Conservation (phyloP, 2,888 invertebrate genomes). For the Rhingia campestris region DNA sequence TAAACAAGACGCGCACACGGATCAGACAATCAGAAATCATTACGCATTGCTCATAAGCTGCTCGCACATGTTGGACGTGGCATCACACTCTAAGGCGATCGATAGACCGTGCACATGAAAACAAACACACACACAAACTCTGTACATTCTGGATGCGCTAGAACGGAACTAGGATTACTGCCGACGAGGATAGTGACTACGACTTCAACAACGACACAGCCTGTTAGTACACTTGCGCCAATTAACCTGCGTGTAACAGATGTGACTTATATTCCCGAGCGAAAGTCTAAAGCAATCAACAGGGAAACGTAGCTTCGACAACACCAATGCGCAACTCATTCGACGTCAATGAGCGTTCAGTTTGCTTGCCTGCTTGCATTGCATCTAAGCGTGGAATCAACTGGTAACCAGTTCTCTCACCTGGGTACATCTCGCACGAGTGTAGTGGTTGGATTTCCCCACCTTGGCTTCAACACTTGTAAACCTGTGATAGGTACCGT, state of each 20-base stretch:
- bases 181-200: constrained; percentile 10
- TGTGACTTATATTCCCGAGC: constrained; percentile 37
- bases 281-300: constrained; percentile 6
- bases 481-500: not conserved
- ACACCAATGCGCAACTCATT: constrained; percentile 50
- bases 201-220: not conserved
- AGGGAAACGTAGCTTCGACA: constrained; percentile 9
- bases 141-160: constrained; percentile 6
- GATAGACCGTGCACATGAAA: constrained; percentile 47
- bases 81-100: constrained; percentile 41
- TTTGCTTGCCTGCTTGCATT: constrained; percentile 9
- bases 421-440: constrained; percentile 16
- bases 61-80: constrained; percentile 28
- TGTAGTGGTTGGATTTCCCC: constrained; percentile 55
- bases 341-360: constrained; percentile 37
- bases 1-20: constrained; percentile 67
- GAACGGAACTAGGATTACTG: constrained; percentile 41
- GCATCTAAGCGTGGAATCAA: not conserved
- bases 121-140: constrained; percentile 19
- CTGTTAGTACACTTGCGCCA: constrained; percentile 52
- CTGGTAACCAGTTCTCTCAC: constrained; percentile 66
- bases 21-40: constrained; percentile 51
- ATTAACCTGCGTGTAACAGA: constrained; percentile 57
- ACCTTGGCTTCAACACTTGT: constrained; percentile 40
- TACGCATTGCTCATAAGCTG: constrained; percentile 47